A percentile compares a stretch with the other conserved stretches of the same genome.
These are phyloP conservation scores for Plemyria rubiginata DNA, from an alignment of 2,888 invertebrate genomes.

Conservation along the genomic window DNA sequence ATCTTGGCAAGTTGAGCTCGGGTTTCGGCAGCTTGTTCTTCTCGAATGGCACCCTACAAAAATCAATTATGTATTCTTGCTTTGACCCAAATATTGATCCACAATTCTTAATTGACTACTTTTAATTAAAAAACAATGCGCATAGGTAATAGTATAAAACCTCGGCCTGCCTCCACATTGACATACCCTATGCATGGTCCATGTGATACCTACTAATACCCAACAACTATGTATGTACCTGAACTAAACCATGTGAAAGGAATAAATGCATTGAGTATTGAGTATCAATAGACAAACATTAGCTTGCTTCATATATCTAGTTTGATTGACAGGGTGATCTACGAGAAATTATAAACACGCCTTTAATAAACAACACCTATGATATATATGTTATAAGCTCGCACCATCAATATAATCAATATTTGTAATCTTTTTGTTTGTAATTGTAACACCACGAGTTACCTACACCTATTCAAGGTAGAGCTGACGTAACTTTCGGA, in stretches of 20 bases:
- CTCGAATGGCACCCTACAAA: conserved; percentile 63
- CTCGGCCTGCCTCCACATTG: too few relatives aligned
- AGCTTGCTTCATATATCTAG: not conserved
- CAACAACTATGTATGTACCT: too few relatives aligned
- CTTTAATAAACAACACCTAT: not conserved
- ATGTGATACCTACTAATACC: too few relatives aligned
- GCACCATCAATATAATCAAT: conserved; percentile 9
- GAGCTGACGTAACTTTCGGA: conserved; percentile 6
- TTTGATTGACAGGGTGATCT: not conserved
- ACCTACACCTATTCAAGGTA: not conserved
- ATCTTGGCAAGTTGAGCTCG: conserved; percentile 70
- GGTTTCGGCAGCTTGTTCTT: conserved; percentile 63
- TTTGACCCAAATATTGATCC: too few relatives aligned
- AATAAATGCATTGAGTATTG: too few relatives aligned
- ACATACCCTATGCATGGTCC: too few relatives aligned
- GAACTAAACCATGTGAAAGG: too few relatives aligned
- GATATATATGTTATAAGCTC: not conserved
- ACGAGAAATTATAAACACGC: not conserved
- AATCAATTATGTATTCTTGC: too few relatives aligned
- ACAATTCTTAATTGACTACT: too few relatives aligned
- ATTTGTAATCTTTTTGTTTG: not conserved
- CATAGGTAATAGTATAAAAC: too few relatives aligned
- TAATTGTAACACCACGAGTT: not conserved
- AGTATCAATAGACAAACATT: not conserved
- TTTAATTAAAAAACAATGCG: too few relatives aligned